phyloP scores from a whole-genome alignment of 2,888 invertebrate genomes.

The Papilio gigon region DNA sequence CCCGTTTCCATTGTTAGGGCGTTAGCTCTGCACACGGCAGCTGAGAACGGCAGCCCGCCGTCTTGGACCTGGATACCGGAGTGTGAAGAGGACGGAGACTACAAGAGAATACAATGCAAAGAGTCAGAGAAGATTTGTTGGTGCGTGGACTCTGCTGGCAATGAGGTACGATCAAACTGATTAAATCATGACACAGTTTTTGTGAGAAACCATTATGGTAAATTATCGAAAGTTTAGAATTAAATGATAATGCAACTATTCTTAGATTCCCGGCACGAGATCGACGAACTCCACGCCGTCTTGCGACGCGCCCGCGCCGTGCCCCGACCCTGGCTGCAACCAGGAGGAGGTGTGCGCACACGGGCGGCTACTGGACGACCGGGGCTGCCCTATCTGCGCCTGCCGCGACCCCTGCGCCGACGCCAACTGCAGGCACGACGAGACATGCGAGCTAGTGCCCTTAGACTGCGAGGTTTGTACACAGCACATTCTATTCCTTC shows the following conservation, averaged over 20 bases:
- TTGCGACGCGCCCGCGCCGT: constrained; percentile 63
- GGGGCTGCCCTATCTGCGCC: constrained; percentile 88
- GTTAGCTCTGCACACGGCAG: constrained; percentile 72
- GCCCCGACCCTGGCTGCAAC: constrained; percentile 63
- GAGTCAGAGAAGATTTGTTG: constrained; percentile 87
- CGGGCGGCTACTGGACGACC: constrained; percentile 68
- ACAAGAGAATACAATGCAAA: constrained; percentile 88
- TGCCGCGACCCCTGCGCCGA: constrained; percentile 91
- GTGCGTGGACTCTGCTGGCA: constrained; percentile 90
- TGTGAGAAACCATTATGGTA: neutral
- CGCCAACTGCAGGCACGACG: constrained; percentile 86
- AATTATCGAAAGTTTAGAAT: neutral
- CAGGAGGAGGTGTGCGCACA: constrained; percentile 64
- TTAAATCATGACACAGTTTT: neutral
- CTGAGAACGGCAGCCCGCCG: constrained; percentile 86
- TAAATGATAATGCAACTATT: neutral
- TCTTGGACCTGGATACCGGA: constrained; percentile 88
- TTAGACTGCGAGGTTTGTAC: constrained; percentile 71
- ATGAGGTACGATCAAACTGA: constrained; percentile 78
- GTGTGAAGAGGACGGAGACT: constrained; percentile 87
- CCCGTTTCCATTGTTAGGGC: constrained; percentile 54
- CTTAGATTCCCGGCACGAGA: constrained; percentile 84
- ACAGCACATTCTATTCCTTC: neutral
- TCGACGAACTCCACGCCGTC: constrained; percentile 82
- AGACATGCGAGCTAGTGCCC: constrained; percentile 72